Evolutionary conservation across 2,797 vertebrate genomes (phyloP).

Genomic region (Megaceryle alcyon): DNA sequence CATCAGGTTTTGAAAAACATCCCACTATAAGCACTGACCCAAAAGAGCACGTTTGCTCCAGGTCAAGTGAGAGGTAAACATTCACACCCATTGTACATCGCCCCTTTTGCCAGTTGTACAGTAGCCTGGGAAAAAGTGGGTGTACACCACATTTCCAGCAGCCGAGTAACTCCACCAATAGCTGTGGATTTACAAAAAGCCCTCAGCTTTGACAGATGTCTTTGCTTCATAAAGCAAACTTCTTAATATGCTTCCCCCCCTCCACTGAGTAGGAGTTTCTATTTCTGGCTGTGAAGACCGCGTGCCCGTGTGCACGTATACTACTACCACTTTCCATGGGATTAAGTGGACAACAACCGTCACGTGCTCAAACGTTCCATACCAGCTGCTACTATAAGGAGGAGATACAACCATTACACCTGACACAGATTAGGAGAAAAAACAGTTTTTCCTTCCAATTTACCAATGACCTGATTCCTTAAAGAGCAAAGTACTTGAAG

Average conservation of each 20-base stretch:
- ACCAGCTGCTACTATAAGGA: not conserved
- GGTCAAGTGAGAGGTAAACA: not conserved
- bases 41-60: not conserved
- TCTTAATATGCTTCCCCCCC: not conserved
- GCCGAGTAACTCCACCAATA: not conserved
- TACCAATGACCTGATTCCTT: not conserved
- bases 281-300: not conserved
- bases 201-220: not conserved
- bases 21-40: not conserved
- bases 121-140: not conserved
- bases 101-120: not conserved
- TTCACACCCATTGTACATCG: not conserved
- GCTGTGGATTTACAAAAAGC: not conserved
- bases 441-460: not conserved
- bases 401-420: not conserved
- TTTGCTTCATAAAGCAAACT: not conserved
- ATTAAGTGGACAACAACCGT: not conserved
- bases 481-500: not conserved
- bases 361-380: not conserved
- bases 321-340: not conserved
- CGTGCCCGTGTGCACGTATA: fast-evolving
- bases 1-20: not conserved
- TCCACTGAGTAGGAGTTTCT: not conserved
- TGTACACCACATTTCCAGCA: not conserved
- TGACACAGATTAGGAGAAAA: not conserved